Evolutionary conservation across 2,888 invertebrate species (phyloP).

Genomic region (Gymnocheta viridis): DNA sequence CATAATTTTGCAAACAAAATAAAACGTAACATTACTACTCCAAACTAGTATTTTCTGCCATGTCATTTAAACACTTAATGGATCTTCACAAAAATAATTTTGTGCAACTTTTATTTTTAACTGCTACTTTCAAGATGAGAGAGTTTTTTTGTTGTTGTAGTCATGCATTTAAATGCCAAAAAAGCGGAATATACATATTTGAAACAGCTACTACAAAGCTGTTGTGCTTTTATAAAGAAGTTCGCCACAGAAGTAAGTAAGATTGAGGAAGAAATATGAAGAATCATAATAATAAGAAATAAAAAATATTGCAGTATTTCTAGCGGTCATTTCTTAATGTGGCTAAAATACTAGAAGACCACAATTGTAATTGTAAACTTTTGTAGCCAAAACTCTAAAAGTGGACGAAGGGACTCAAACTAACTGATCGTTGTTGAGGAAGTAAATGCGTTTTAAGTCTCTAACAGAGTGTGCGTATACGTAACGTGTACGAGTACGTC

Average conservation of each 20-base stretch:
- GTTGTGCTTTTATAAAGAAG: not conserved
- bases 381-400: constrained; percentile 3
- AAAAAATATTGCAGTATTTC: constrained; percentile 23
- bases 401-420: not conserved
- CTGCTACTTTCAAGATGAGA: constrained; percentile 49
- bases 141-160: constrained; percentile 6
- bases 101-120: constrained; percentile 28
- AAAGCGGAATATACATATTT: constrained; percentile 30
- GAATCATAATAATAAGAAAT: not conserved
- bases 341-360: constrained; percentile 64
- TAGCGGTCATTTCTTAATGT: constrained; percentile 65
- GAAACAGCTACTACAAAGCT: constrained; percentile 37
- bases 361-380: constrained; percentile 66
- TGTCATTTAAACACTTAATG: constrained; percentile 65
- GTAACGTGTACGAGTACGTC: constrained; percentile 27
- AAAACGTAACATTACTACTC: constrained; percentile 21
- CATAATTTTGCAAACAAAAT: constrained; percentile 28
- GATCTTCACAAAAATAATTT: constrained; percentile 41
- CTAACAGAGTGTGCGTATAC: constrained; percentile 38
- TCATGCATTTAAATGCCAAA: not conserved
- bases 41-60: constrained; percentile 48
- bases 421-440: constrained; percentile 5
- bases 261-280: constrained; percentile 38
- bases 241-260: not conserved
- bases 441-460: constrained; percentile 18